Percentiles rank a stretch among this genome's conserved stretches.
Conservation (phyloP, 2,113 vertebrate genomes). For the Uropsilus gracilis region DNA sequence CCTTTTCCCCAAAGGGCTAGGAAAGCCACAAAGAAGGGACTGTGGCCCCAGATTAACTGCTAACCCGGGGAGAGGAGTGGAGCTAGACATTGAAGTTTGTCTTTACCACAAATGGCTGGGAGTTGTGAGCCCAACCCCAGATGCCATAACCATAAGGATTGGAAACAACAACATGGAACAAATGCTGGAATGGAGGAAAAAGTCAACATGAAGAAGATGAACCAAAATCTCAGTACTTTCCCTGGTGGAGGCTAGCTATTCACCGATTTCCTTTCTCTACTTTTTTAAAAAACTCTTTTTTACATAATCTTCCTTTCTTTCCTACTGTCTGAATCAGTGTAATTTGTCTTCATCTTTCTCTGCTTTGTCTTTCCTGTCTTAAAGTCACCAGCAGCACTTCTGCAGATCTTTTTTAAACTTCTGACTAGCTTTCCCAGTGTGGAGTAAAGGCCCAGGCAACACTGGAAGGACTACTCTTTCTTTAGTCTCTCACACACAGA, state of each 20-base stretch:
- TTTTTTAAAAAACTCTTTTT: neutral
- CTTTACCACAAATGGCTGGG: too few relatives aligned
- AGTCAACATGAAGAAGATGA: too few relatives aligned
- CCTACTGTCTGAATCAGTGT: neutral
- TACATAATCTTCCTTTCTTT: neutral
- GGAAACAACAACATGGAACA: too few relatives aligned
- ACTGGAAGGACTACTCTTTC: neutral
- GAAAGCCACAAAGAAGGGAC: too few relatives aligned
- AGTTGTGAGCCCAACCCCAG: too few relatives aligned
- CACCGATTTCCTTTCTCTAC: neutral
- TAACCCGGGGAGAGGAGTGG: too few relatives aligned
- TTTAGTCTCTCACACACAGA: neutral
- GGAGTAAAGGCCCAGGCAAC: neutral
- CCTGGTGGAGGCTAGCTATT: neutral
- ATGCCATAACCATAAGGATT: too few relatives aligned
- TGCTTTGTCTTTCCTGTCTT: neutral
- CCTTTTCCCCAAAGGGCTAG: too few relatives aligned
- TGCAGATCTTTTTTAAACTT: neutral
- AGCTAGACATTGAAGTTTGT: too few relatives aligned
- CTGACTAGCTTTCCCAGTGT: neutral
- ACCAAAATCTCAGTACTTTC: neutral
- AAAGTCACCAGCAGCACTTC: neutral
- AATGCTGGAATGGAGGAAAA: too few relatives aligned
- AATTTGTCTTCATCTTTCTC: neutral
- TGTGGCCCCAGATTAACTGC: too few relatives aligned